phyloP scores from a whole-genome alignment of 37 sponge, comb jelly and placozoan genomes.

The Spongia lamella region DNA sequence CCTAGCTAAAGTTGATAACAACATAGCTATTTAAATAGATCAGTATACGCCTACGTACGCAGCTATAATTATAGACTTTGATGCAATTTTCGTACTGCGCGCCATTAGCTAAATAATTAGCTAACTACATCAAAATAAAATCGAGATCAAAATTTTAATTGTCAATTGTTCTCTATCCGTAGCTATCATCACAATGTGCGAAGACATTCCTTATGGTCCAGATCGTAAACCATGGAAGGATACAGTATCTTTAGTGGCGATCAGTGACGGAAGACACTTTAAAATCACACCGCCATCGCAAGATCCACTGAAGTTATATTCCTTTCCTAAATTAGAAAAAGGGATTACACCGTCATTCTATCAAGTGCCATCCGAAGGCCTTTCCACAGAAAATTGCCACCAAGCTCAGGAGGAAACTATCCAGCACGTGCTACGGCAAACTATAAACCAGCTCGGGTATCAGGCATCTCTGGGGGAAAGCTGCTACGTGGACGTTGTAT shows the following conservation, averaged over 20 bases:
- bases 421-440: background rate
- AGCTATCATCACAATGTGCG: no score
- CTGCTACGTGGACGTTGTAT: background rate
- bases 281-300: conserved; percentile 8
- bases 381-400: background rate
- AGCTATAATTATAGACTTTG: no score
- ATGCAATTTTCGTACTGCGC: no score
- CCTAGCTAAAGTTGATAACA: no score
- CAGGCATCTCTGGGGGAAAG: background rate
- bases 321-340: background rate
- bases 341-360: conserved; percentile 1
- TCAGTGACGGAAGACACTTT: background rate
- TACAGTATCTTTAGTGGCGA: background rate
- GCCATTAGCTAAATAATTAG: no score
- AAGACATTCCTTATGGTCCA: conserved; percentile 25
- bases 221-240: conserved; percentile 3
- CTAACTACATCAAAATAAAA: no score
- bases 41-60: no score
- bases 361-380: conserved; percentile 35
- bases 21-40: no score
- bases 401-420: conserved; percentile 4
- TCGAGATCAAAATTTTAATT: no score
- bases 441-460: conserved; percentile 6
- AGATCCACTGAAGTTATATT: conserved; percentile 5
- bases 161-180: no score